Evolutionary conservation across 1,140 invertebrate genomes (phyloP), one percentile per base, ranked within the genome.

Genomic region (Eulimnadia texana): DNA sequence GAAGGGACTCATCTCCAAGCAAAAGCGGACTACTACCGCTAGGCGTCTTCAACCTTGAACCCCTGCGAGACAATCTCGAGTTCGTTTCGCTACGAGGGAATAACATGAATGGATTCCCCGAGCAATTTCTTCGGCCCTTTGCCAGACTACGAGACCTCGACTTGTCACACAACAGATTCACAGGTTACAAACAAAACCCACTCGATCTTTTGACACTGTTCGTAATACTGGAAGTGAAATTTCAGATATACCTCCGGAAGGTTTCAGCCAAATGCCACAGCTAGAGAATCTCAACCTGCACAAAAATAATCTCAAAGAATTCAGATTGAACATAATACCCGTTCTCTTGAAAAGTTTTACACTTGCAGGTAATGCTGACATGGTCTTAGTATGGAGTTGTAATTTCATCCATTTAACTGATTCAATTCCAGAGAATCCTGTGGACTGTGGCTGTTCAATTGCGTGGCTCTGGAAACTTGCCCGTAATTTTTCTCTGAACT

Each of bases 261-360:
- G 64, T 0, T 67, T 68, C 57, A 54, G 57, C 16, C 50, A 63
- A 27, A 66, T 64, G 24, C 60, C 62, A 11, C 47, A 58, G 23
- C 58, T 75, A 3, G 51, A 67, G 52, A 64, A 71, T 24, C 66
- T 75, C 9, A 61, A 69, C 54, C 59, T 74, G 42, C 68, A 70
- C 47, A 67, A 67, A 10, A 73, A 73, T 64, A 65, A 28, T n/a
- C n/a, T 74, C 1, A 67, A 71, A 3, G 24, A 52, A 2, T 11
- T 63, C 24, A 11, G 20, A 16, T 27, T 53, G 0, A 22, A 20
- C 20, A 62, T 20, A 50, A 50, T 29, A 19, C 62, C 62, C 11
- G 27, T 3, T 10, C 19, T 20, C 23, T 23, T 61, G 13, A 25
- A 54, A 29, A 27, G 27, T 24, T 13, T 60, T n/a, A 29, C 57